Evolutionary conservation across 2,888 invertebrate species (phyloP).

Genomic region (Brenthis daphne): DNA sequence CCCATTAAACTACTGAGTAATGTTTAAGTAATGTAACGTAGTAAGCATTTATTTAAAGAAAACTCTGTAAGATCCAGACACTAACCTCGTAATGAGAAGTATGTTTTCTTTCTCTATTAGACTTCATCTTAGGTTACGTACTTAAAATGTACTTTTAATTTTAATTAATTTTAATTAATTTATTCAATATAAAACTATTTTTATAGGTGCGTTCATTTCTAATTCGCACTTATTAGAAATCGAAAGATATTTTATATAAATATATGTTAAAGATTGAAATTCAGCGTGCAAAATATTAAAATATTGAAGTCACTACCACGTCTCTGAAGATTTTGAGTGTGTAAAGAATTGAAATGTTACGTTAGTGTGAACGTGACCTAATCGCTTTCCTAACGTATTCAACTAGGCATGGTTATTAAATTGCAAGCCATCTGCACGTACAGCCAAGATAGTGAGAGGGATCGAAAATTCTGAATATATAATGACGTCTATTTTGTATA

Average conservation of each 20-base stretch:
- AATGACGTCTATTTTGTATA: conserved; percentile 12
- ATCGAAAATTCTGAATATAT: conserved; percentile 22
- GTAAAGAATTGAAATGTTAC: conserved; percentile 32
- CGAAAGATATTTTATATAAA: too few species aligned
- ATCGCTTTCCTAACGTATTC: conserved; percentile 41
- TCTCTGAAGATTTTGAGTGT: background rate
- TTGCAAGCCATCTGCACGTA: conserved; percentile 59
- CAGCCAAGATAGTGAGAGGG: conserved; percentile 31
- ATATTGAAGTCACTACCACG: background rate
- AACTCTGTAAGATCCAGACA: too few species aligned
- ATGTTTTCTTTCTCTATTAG: too few species aligned
- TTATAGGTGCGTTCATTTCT: background rate
- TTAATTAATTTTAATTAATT: too few species aligned
- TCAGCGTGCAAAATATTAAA: background rate
- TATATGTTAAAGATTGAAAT: background rate
- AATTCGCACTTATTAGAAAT: background rate
- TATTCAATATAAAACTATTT: too few species aligned
- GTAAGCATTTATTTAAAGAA: too few species aligned
- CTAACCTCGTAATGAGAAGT: too few species aligned
- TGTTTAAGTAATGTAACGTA: too few species aligned
- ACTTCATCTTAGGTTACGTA: too few species aligned
- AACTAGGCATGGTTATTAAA: conserved; percentile 58
- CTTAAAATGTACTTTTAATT: too few species aligned
- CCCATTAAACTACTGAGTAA: too few species aligned
- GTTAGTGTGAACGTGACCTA: conserved; percentile 43